Evolutionary conservation across 2,797 vertebrate genomes (phyloP).

Genomic region (Anolis apletophallus): DNA sequence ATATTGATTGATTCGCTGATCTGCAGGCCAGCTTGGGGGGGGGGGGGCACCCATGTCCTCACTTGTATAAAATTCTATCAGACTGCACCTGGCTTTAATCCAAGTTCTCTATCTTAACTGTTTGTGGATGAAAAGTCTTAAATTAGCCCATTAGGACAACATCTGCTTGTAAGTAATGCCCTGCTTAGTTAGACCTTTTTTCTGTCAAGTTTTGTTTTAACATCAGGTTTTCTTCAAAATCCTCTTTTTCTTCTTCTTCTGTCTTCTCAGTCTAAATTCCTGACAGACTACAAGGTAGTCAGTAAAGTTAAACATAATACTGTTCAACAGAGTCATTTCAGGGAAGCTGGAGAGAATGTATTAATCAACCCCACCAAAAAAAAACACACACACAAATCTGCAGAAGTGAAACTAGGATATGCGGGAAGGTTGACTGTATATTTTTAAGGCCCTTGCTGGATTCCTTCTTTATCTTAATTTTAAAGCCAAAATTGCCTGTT

Average conservation of each 20-base stretch:
- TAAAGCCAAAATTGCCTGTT: no score
- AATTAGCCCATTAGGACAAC: conserved; percentile 21
- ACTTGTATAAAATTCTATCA: conserved; percentile 22
- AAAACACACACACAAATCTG: no score
- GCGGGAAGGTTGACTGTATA: no score
- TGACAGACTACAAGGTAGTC: neutral
- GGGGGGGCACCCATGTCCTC: conserved; percentile 5
- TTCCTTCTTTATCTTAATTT: no score
- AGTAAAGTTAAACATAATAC: no score
- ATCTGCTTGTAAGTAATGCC: neutral
- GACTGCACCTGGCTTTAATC: conserved; percentile 16
- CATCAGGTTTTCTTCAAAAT: neutral
- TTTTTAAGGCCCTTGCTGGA: no score
- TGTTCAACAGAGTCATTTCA: no score
- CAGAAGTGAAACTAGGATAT: no score
- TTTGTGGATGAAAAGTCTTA: conserved; percentile 5
- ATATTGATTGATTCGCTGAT: conserved; percentile 3
- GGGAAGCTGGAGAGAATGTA: no score
- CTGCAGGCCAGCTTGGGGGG: neutral
- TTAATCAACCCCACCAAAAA: no score
- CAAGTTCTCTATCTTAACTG: conserved; percentile 12
- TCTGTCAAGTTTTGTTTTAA: neutral
- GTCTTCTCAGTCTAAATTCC: neutral
- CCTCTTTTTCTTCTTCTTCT: neutral
- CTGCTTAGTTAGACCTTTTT: neutral